Conservation (phyloP, 2,113 vertebrate genomes). For the Cervus canadensis region DNA sequence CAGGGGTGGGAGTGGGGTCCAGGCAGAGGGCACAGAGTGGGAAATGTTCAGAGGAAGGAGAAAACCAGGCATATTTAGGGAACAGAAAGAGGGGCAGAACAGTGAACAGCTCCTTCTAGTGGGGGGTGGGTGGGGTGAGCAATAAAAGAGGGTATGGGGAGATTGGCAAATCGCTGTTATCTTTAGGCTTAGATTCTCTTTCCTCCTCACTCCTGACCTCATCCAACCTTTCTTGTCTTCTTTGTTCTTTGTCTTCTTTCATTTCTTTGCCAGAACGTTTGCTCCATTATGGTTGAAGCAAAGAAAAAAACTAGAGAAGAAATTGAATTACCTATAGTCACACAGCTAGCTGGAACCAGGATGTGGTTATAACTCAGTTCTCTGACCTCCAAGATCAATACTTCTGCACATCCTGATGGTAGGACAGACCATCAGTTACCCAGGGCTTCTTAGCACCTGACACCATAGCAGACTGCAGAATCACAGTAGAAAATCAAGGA, state of each 20-base stretch:
- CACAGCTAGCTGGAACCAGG: neutral
- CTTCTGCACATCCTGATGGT: neutral
- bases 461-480: neutral
- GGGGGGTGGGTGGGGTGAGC: neutral
- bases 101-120: neutral
- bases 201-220: neutral
- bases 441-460: neutral
- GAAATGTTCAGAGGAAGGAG: neutral
- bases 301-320: neutral
- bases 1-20: neutral
- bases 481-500: neutral
- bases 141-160: fast-evolving
- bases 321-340: neutral
- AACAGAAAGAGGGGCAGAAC: neutral
- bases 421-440: neutral
- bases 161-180: neutral
- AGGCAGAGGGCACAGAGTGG: neutral
- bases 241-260: neutral
- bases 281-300: neutral
- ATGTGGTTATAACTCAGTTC: neutral
- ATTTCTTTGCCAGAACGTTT: neutral
- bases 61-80: neutral
- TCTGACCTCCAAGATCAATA: neutral
- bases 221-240: neutral
- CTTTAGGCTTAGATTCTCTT: neutral